phyloP scores from a whole-genome alignment of 2,888 invertebrate species.

The Eupeodes luniger region DNA sequence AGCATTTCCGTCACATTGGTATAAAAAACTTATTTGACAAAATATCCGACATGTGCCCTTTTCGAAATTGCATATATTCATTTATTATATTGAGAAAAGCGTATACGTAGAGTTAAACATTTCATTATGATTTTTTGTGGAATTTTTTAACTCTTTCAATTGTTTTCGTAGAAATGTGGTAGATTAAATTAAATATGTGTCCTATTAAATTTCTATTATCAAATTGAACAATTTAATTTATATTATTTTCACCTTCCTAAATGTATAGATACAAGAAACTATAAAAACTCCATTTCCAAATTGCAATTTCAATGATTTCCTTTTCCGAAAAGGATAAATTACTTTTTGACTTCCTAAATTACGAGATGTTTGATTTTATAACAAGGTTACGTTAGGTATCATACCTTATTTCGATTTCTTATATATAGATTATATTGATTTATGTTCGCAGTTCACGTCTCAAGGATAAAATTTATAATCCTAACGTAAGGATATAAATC shows the following conservation, averaged over 20 bases:
- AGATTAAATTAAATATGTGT: no score
- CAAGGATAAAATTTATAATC: neutral
- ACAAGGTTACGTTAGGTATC: neutral
- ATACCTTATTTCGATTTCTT: constrained; percentile 11
- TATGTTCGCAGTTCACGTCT: constrained; percentile 29
- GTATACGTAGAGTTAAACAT: no score
- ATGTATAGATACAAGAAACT: neutral
- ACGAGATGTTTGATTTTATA: neutral
- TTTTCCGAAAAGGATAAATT: constrained; percentile 9
- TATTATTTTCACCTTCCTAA: neutral
- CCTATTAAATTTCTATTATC: neutral
- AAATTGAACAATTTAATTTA: neutral
- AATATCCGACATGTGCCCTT: no score
- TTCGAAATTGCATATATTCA: no score
- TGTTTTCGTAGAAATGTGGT: no score
- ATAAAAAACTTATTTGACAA: no score
- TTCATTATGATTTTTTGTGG: no score
- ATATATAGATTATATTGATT: constrained; percentile 8
- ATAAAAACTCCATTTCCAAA: neutral
- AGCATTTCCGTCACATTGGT: no score
- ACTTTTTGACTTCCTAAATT: constrained; percentile 14
- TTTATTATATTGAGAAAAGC: no score
- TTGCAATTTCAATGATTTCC: constrained; percentile 9
- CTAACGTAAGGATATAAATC: constrained; percentile 25
- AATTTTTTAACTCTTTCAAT: no score